Base-by-base conservation (phyloP, 2,888 invertebrate species). In the Dryomyza anilis region DNA sequence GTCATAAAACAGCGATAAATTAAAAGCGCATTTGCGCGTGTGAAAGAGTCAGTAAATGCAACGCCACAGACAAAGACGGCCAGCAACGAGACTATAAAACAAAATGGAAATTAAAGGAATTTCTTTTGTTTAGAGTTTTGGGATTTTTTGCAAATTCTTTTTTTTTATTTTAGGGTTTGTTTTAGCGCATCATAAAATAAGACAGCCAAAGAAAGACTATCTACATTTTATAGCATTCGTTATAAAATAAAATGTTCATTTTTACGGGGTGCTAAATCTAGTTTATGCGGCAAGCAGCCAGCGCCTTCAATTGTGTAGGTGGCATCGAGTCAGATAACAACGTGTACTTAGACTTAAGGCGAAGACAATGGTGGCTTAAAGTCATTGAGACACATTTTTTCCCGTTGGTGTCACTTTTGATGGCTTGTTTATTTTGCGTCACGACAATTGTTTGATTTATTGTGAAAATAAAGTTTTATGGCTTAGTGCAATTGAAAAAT, bases 181-280 rank as follows among this genome's bases (percentile, higher is more conserved):
- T n/a, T n/a, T n/a, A n/a, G n/a, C n/a, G n/a, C n/a, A n/a, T 39
- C n/a, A 39, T 39, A 39, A 39, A 2, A n/a, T n/a, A n/a, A 39
- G 8, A 7, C 3, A 39, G 39, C 12, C 3, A 7, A 39, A 6
- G 7, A 39, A 39, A 7, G n/a, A 6, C 6, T 23, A 12, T 14
- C 23, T 48, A 21, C 48, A 6, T 23, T 23, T 36, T 33, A 19
- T 21, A 23, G 21, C 36, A 12, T 21, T 8, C 16, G 12, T 21
- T 46, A 29, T 19, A 58, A 45, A 36, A 56, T 16, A 33, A 19
- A 19, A 23, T 14, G 8, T 43, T 39, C 2, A 36, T 19, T 58
- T 55, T 58, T 58, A 58, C 29, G 29, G 29, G 45, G 58, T 58
- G 58, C 58, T 58, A 58, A 58, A 58, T 58, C 58, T 46, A 46